phyloP scores from a whole-genome alignment of 2,113 vertebrate species.

The Arvicanthis niloticus region DNA sequence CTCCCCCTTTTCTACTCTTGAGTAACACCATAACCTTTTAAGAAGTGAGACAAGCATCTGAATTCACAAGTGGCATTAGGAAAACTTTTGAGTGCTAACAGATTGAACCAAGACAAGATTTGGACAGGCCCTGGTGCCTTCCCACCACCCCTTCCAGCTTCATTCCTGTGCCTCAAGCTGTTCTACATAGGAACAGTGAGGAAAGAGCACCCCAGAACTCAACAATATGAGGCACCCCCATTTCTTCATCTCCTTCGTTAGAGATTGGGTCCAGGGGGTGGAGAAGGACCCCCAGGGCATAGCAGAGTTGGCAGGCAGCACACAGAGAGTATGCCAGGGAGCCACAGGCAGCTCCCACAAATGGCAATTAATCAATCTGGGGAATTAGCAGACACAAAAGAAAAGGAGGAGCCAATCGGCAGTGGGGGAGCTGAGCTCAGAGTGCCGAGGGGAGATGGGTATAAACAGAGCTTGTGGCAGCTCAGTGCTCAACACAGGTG shows the following conservation, averaged over 20 bases:
- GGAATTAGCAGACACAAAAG: slow-evolving; percentile 78
- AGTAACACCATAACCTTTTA: slow-evolving; percentile 29
- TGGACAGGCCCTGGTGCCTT: not conserved
- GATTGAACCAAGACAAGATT: slow-evolving; percentile 45
- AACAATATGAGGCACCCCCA: not conserved
- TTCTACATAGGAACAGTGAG: not conserved
- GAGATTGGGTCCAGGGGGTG: not conserved
- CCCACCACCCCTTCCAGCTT: not conserved
- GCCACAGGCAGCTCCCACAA: slow-evolving; percentile 19
- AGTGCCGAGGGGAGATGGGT: not conserved
- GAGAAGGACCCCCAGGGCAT: not conserved
- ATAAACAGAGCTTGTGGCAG: slow-evolving; percentile 57
- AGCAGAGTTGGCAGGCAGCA: slow-evolving; percentile 28
- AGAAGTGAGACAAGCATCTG: slow-evolving; percentile 3
- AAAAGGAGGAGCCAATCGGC: slow-evolving; percentile 70
- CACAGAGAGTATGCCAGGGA: not conserved
- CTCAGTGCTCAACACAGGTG: slow-evolving; percentile 1
- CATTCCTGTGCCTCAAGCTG: not conserved
- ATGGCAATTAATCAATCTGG: slow-evolving; percentile 80
- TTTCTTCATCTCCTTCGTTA: not conserved
- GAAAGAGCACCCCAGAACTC: not conserved
- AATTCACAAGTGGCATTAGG: not conserved
- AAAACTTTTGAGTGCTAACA: not conserved
- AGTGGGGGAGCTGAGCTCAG: slow-evolving; percentile 40
- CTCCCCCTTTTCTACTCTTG: not conserved